Percentiles rank a stretch among this genome's conserved stretches.
phyloP scores from a whole-genome alignment of 2,888 invertebrate species.

The Notodonta ziczac region DNA sequence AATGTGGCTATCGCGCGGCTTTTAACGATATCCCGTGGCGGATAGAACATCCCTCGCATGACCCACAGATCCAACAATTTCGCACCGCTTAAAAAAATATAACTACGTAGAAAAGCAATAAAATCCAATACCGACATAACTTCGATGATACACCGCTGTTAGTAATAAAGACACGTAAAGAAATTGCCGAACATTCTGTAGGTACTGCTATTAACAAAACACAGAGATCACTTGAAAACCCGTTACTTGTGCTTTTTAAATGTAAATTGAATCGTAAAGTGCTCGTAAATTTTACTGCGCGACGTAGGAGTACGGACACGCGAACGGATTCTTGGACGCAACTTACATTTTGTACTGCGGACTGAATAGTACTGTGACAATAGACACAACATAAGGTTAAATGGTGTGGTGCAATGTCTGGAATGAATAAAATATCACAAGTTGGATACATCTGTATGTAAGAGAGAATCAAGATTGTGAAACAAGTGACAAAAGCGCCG shows the following conservation, averaged over 20 bases:
- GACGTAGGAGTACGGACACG: constrained; percentile 54
- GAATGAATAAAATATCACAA: constrained; percentile 13
- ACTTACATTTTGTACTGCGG: constrained; percentile 28
- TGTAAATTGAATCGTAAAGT: constrained; percentile 73
- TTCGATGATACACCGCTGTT: constrained; percentile 15
- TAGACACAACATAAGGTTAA: constrained; percentile 30
- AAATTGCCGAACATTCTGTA: constrained; percentile 46
- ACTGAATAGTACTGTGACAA: constrained; percentile 36
- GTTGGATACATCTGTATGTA: background rate
- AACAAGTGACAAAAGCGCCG: constrained; percentile 22
- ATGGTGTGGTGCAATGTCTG: constrained; percentile 14
- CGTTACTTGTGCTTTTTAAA: constrained; percentile 66
- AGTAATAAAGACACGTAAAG: constrained; percentile 28
- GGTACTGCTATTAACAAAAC: constrained; percentile 46
- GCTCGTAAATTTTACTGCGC: constrained; percentile 58
- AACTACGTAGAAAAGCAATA: constrained; percentile 9
- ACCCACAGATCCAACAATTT: background rate
- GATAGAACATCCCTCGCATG: background rate
- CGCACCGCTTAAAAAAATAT: constrained; percentile 2
- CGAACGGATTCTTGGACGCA: constrained; percentile 34
- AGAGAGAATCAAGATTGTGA: constrained; percentile 12
- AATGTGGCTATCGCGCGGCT: background rate
- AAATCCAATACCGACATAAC: constrained; percentile 15
- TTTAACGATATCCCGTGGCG: background rate
- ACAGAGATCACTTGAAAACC: constrained; percentile 57